These are phyloP conservation scores for Bombycilla garrulus DNA, from an alignment of 2,113 vertebrate genomes.

Conservation along the genomic window DNA sequence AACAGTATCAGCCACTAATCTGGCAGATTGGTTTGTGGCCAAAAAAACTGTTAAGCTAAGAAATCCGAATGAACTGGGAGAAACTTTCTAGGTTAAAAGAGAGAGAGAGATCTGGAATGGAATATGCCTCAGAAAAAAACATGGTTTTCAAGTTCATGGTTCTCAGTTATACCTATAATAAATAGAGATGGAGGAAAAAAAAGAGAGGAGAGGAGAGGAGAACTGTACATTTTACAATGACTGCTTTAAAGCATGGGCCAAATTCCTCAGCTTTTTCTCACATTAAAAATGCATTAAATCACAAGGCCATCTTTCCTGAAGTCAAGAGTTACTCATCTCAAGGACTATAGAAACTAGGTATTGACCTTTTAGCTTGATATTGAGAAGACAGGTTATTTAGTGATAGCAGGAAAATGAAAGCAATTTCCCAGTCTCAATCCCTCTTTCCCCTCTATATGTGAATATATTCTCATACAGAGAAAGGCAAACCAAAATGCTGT, in stretches of 20 bases:
- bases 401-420: neutral
- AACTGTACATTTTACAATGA: neutral
- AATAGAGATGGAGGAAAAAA: neutral
- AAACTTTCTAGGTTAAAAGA: neutral
- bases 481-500: neutral
- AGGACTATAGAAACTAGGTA: slow-evolving; percentile 20
- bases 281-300: neutral
- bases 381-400: slow-evolving; percentile 7
- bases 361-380: slow-evolving; percentile 12
- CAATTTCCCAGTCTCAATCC: neutral
- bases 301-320: neutral
- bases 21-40: neutral
- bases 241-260: neutral
- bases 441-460: neutral
- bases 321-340: neutral
- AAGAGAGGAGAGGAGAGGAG: neutral
- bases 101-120: neutral
- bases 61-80: neutral
- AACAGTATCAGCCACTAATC: neutral
- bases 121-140: neutral
- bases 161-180: neutral
- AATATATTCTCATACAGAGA: neutral
- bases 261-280: neutral
- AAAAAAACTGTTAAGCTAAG: neutral
- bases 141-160: neutral